Base-by-base conservation (phyloP, 2,797 vertebrate species). In the Acridotheres tristis region DNA sequence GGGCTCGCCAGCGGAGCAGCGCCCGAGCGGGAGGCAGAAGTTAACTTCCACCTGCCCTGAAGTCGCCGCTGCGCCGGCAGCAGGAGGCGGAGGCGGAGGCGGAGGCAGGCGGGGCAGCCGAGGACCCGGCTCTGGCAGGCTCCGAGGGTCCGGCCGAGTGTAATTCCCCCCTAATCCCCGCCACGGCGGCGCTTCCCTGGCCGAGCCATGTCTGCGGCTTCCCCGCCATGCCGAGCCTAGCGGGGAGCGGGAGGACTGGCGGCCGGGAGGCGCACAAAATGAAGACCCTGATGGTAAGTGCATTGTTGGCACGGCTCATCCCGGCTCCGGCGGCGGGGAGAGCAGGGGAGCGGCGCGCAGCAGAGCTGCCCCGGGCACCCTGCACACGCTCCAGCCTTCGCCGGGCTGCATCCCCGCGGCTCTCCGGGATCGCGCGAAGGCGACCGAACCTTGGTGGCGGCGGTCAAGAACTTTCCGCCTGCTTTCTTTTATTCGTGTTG, bases 261-360 rank as follows among this genome's bases (percentile, higher is more conserved):
- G 96, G 92, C 96, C 97, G 97, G 96, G 96, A 88, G 97, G 88
- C 89, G 79, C 93, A 97, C 98, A 99, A 98, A 94, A 99, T 99
- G 99, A 99, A 99, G 99, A 99, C 99, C 97, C 98, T 98, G 94
- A 97, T 98, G 99, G 99, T 99, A 98, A 99, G 98, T 97, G 97
- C 89, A 88, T 96, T 93, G 96, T 71, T 84, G 85, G 95, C 96
- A 89, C 94, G 90, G 97, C 90, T 88, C 84, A 78, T 75, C 94
- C 90, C 78, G 69, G 86, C 85, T 67, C 91, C 68, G 85, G 90
- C 68, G 62, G 82, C 45, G 83, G 32, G 75, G 66, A 55, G 89
- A 43, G 42, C 71, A 5, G 67, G n/a, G 43, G 34, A 15, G 63
- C 29, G 65, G 67, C 19, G 90, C 32, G 45, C 68, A n/a, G 76